Percentiles rank a stretch among this genome's conserved stretches.
Conservation (phyloP, 2,888 invertebrate species). For the Volucella zonaria region DNA sequence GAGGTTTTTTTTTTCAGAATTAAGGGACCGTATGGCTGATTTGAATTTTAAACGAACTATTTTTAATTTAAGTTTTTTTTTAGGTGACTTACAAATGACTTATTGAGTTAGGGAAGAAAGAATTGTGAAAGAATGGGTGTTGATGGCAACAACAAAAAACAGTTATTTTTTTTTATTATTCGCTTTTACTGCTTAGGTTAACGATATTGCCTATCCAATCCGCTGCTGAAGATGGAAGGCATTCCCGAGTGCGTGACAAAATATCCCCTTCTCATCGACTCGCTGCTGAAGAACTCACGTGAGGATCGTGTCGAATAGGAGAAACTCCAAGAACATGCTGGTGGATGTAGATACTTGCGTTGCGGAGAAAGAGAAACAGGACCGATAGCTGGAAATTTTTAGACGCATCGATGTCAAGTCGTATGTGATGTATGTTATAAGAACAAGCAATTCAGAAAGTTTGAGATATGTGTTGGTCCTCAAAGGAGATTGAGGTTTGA, state of each 20-base stretch:
- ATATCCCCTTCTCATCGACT: conserved; percentile 95
- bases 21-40: conserved; percentile 34
- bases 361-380: conserved; percentile 94
- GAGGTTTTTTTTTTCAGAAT: conserved; percentile 16
- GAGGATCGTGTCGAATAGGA: conserved; percentile 91
- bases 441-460: conserved; percentile 95
- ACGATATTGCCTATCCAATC: conserved; percentile 94
- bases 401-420: conserved; percentile 96
- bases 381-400: conserved; percentile 95
- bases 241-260: conserved; percentile 98
- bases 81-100: conserved; percentile 13
- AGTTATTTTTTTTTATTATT: too few species aligned
- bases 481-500: conserved; percentile 93
- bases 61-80: conserved; percentile 22
- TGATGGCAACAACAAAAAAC: too few species aligned
- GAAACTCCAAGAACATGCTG: conserved; percentile 92
- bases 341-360: conserved; percentile 96
- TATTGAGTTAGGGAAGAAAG: background rate
- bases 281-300: conserved; percentile 94
- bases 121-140: too few species aligned
- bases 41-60: conserved; percentile 53
- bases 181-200: too few species aligned
- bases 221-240: conserved; percentile 95
- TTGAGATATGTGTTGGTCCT: conserved; percentile 92
- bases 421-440: conserved; percentile 91